Conservation (phyloP, 2,797 vertebrate genomes). For the Leptodactylus fallax region DNA sequence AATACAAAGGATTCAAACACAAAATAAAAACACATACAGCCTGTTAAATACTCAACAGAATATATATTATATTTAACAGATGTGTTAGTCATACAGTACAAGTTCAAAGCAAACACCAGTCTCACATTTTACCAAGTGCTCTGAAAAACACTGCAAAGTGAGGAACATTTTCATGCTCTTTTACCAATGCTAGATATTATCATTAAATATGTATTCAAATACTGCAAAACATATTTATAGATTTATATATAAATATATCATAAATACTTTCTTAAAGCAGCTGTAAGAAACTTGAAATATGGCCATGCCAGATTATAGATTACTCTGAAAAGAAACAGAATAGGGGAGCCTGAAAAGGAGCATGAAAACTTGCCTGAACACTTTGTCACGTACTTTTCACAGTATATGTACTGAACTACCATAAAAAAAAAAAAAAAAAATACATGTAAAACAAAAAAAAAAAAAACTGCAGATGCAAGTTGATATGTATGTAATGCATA, state of each 20-base stretch:
- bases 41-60: conserved; percentile 88
- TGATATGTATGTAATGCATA: conserved; percentile 93
- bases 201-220: conserved; percentile 67
- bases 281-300: conserved; percentile 66
- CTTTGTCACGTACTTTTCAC: conserved; percentile 90
- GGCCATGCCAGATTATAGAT: not conserved
- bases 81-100: conserved; percentile 85
- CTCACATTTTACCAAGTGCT: conserved; percentile 86
- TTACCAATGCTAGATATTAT: conserved; percentile 75
- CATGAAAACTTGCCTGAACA: conserved; percentile 83
- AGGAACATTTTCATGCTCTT: conserved; percentile 83
- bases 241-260: conserved; percentile 33
- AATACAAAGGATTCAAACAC: conserved; percentile 98
- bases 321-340: not conserved
- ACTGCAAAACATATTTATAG: conserved; percentile 74
- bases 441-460: conserved; percentile 72
- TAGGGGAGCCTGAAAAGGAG: conserved; percentile 66
- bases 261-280: conserved; percentile 69
- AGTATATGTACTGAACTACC: conserved; percentile 90
- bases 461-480: conserved; percentile 87
- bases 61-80: conserved; percentile 86
- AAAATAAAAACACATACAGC: conserved; percentile 87
- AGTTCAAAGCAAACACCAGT: conserved; percentile 87
- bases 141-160: conserved; percentile 83
- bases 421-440: conserved; percentile 77